These are phyloP conservation scores for Morpho achilles DNA, from an alignment of 2,888 invertebrate species.

Conservation along the genomic window DNA sequence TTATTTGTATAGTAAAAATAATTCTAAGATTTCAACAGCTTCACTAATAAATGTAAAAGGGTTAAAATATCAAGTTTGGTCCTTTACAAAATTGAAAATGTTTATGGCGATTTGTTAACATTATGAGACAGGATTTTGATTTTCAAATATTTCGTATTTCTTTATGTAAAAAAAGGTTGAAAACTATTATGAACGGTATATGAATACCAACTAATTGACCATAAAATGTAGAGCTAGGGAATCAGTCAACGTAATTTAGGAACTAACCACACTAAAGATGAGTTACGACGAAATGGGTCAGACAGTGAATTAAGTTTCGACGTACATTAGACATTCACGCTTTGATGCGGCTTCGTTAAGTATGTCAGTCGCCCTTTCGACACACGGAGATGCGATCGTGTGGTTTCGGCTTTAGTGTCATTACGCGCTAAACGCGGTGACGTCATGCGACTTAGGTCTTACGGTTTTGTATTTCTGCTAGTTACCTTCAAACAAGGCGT, in stretches of 20 bases:
- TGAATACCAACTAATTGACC: no score
- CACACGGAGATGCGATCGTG: not conserved
- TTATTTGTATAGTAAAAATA: no score
- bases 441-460: slow-evolving; percentile 7
- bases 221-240: not conserved
- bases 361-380: not conserved
- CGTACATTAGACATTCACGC: not conserved
- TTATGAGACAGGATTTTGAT: no score
- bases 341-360: not conserved
- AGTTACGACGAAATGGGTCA: not conserved
- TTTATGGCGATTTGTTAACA: no score
- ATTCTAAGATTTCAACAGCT: no score
- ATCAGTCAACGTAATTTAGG: slow-evolving; percentile 1
- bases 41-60: no score
- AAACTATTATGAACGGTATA: no score
- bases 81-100: no score
- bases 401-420: slow-evolving; percentile 2
- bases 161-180: no score
- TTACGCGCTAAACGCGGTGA: slow-evolving; percentile 2
- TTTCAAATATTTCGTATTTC: no score
- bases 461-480: not conserved
- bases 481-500: not conserved
- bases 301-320: no score
- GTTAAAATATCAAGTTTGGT: no score
- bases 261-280: not conserved